A percentile compares a stretch with the other conserved stretches of the same genome.
Evolutionary conservation across 2,888 invertebrate genomes (phyloP).

Genomic region (Melinaea marsaeus): DNA sequence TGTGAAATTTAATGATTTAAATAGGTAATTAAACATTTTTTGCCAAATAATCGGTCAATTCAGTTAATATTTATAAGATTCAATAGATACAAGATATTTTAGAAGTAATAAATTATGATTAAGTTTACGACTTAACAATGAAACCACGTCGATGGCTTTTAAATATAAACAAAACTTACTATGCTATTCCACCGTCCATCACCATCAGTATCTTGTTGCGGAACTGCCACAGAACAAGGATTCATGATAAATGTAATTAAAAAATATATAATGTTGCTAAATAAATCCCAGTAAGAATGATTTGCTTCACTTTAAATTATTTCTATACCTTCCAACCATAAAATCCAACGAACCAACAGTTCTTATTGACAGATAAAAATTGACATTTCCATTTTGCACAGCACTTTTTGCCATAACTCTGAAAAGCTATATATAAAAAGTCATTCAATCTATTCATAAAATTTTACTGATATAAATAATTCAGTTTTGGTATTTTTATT

Average conservation of each 20-base stretch:
- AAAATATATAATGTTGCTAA: conserved; percentile 1
- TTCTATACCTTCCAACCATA: conserved; percentile 3
- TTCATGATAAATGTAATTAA: conserved; percentile 73
- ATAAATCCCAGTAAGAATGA: background rate
- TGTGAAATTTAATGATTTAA: conserved; percentile 57
- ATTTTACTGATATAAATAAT: no score
- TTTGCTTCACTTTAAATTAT: conserved; percentile 3
- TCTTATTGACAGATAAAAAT: conserved; percentile 5
- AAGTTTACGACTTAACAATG: conserved; percentile 13
- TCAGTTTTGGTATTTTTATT: no score
- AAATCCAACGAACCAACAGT: conserved; percentile 7
- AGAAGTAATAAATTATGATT: no score
- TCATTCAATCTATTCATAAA: no score
- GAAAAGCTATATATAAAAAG: no score
- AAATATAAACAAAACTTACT: conserved; percentile 49
- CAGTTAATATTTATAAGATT: no score
- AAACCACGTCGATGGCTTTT: conserved; percentile 31
- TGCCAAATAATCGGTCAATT: no score
- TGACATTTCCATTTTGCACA: background rate
- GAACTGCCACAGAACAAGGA: conserved; percentile 83
- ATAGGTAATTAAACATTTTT: background rate
- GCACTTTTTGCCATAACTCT: background rate
- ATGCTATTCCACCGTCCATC: conserved; percentile 92
- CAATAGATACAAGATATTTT: no score
- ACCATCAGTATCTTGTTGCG: conserved; percentile 87